Percentiles rank a stretch among this genome's conserved stretches.
phyloP scores from a whole-genome alignment of 2,888 invertebrate species.

The Caenorhabditis sp. region DNA sequence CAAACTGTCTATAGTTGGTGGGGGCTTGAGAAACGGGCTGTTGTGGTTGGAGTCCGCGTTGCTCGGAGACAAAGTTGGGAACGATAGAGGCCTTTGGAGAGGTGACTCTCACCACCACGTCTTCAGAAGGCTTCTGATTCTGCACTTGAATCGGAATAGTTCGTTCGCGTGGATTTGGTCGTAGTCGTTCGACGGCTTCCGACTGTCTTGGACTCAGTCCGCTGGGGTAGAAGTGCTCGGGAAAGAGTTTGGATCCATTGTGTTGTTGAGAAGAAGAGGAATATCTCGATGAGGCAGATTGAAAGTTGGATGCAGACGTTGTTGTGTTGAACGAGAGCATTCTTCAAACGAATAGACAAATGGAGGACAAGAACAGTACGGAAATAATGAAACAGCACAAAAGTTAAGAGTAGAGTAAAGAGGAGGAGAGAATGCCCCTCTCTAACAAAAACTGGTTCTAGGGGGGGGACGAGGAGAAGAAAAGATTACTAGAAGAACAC shows the following conservation, averaged over 20 bases:
- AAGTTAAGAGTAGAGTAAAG: not conserved
- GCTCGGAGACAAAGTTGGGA: conserved; percentile 60
- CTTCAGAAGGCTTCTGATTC: conserved; percentile 27
- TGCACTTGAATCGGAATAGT: conserved; percentile 62
- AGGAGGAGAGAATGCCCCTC: conserved; percentile 29
- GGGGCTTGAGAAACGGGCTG: conserved; percentile 35
- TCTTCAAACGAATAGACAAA: conserved; percentile 3
- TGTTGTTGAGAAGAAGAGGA: conserved; percentile 30
- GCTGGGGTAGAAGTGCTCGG: conserved; percentile 71
- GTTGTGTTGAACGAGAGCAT: conserved; percentile 65
- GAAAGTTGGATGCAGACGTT: conserved; percentile 52
- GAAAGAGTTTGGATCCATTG: conserved; percentile 56
- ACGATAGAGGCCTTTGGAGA: conserved; percentile 48
- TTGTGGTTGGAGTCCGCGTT: conserved; percentile 27
- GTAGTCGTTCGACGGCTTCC: conserved; percentile 74
- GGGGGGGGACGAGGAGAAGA: not conserved
- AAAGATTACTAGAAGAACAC: conserved; percentile 1
- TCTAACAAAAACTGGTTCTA: conserved; percentile 49
- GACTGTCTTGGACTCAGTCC: conserved; percentile 73
- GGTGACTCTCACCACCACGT: conserved; percentile 31
- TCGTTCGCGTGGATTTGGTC: conserved; percentile 61
- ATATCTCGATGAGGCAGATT: conserved; percentile 56
- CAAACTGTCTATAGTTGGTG: conserved; percentile 62
- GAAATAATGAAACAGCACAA: conserved; percentile 3
- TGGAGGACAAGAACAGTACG: conserved; percentile 10